Conservation (phyloP, 2,888 invertebrate species). For the Hypercompe scribonia region DNA sequence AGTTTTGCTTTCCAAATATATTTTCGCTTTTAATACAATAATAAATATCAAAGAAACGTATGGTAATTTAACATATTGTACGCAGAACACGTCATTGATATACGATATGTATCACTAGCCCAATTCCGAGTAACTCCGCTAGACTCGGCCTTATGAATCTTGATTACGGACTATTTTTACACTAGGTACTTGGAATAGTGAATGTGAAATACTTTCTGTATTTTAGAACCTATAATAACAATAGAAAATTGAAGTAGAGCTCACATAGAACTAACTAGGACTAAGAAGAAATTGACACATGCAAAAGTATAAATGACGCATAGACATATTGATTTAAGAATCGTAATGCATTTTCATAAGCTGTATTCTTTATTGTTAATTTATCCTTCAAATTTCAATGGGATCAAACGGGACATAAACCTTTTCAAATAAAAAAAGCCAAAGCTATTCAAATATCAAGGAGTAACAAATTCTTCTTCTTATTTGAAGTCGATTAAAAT, state of each 20-base stretch:
- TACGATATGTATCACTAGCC: constrained; percentile 29
- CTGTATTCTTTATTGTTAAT: background rate
- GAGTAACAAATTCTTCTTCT: background rate
- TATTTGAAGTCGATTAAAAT: background rate
- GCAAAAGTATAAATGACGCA: background rate
- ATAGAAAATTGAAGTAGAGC: background rate
- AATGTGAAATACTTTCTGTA: background rate
- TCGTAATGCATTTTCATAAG: background rate
- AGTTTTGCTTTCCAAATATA: background rate
- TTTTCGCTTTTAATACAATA: background rate
- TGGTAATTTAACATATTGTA: background rate
- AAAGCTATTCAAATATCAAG: background rate
- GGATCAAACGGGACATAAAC: background rate
- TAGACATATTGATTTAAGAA: background rate
- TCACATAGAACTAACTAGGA: background rate
- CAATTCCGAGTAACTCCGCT: constrained; percentile 14
- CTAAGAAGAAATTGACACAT: background rate
- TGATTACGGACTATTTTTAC: background rate
- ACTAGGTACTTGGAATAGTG: background rate
- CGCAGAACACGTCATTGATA: constrained; percentile 20
- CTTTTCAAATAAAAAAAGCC: background rate
- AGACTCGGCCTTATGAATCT: background rate
- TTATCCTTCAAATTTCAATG: background rate
- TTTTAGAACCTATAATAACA: background rate
- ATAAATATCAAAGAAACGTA: background rate